Conservation (phyloP, 2,888 invertebrate genomes). For the Chrysodeixis includens region DNA sequence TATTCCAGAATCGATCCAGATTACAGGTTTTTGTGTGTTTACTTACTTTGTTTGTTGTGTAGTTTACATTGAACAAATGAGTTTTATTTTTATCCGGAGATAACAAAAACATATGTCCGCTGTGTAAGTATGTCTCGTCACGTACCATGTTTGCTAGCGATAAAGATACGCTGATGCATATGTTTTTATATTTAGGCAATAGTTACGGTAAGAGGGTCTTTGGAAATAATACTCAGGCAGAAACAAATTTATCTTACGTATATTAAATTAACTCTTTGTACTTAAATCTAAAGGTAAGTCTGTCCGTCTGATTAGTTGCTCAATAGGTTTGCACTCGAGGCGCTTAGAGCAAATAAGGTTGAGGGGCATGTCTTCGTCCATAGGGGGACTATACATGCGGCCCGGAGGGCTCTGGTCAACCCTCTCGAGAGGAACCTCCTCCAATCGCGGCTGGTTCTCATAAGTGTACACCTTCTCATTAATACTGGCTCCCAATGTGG, state of each 20-base stretch:
- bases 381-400: conserved; percentile 48
- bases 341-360: conserved; percentile 82
- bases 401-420: conserved; percentile 48
- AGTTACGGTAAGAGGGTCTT: conserved; percentile 8
- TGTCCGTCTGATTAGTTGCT: conserved; percentile 80
- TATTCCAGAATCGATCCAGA: conserved; percentile 41
- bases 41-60: conserved; percentile 6
- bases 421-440: conserved; percentile 63
- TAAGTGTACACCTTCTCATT: conserved; percentile 75
- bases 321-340: conserved; percentile 76
- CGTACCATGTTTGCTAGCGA: conserved; percentile 66
- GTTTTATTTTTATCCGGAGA: conserved; percentile 54
- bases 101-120: conserved; percentile 52
- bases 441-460: conserved; percentile 66
- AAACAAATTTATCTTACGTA: conserved; percentile 34
- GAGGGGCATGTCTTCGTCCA: conserved; percentile 79
- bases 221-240: conserved; percentile 19
- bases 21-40: conserved; percentile 9
- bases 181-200: conserved; percentile 59
- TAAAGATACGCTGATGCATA: conserved; percentile 75
- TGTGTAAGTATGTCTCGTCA: conserved; percentile 58
- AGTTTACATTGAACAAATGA: conserved; percentile 36
- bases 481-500: conserved; percentile 71
- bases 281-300: conserved; percentile 91
- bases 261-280: conserved; percentile 81